phyloP scores from a whole-genome alignment of 2,888 invertebrate species.

The Diadegma fenestrale region DNA sequence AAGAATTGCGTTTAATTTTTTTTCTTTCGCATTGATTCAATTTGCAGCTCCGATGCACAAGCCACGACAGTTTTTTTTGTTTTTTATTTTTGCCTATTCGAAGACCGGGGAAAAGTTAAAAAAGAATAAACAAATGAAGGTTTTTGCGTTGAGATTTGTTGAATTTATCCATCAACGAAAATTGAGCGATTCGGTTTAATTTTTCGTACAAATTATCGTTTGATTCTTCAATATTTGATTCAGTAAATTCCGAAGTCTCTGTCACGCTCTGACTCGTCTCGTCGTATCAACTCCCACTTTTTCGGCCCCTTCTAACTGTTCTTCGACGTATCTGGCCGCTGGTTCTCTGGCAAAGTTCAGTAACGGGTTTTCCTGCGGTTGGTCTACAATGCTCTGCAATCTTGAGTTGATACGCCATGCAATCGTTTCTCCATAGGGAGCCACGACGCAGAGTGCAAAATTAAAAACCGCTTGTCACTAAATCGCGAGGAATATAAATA shows the following conservation, averaged over 20 bases:
- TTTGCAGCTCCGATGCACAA: slow-evolving; percentile 23
- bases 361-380: slow-evolving; percentile 9
- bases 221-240: neutral
- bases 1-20: neutral
- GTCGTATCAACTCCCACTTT: neutral
- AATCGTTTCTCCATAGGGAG: neutral
- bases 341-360: neutral
- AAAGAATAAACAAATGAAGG: neutral
- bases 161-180: neutral
- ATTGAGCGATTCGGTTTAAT: neutral
- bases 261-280: neutral
- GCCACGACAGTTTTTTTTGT: neutral
- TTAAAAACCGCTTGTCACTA: neutral
- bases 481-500: neutral
- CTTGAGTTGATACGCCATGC: neutral
- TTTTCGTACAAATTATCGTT: neutral
- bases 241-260: neutral
- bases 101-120: neutral
- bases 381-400: neutral
- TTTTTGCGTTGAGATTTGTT: neutral
- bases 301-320: neutral
- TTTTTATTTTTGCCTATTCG: neutral
- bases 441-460: neutral
- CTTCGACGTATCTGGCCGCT: neutral
- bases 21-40: slow-evolving; percentile 39